These are phyloP conservation scores for Brachycybe producta DNA, from an alignment of 2,888 invertebrate genomes.

Conservation along the genomic window DNA sequence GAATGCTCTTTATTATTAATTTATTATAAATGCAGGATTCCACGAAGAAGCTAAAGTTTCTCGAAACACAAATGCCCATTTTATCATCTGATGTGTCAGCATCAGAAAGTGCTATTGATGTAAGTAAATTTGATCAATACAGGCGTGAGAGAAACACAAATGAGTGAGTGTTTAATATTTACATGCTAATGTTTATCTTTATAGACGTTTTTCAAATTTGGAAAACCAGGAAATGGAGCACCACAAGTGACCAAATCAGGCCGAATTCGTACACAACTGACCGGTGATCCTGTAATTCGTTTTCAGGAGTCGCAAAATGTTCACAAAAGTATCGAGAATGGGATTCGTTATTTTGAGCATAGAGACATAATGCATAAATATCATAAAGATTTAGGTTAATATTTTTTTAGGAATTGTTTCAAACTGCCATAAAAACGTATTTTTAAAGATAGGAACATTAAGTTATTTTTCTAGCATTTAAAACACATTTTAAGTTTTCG, in stretches of 20 bases:
- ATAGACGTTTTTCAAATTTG: conserved; percentile 20
- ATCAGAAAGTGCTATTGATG: not conserved
- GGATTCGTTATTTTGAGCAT: conserved; percentile 22
- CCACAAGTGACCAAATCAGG: conserved; percentile 33
- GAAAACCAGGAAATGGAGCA: conserved; percentile 34
- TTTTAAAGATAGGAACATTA: too few relatives aligned
- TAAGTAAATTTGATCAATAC: not conserved
- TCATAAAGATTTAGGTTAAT: conserved; percentile 23
- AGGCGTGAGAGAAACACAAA: not conserved
- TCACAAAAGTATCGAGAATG: conserved; percentile 22
- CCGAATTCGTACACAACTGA: conserved; percentile 31
- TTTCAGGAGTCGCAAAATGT: conserved; percentile 27
- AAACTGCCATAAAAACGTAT: too few relatives aligned
- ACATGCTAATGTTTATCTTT: not conserved
- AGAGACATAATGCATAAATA: conserved; percentile 25
- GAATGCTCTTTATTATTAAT: not conserved
- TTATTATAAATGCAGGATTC: not conserved
- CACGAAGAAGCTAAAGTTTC: conserved; percentile 4
- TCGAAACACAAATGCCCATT: too few relatives aligned
- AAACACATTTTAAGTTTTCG: too few relatives aligned
- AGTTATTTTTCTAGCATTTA: too few relatives aligned
- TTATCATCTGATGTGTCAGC: not conserved
- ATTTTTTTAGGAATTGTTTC: not conserved
- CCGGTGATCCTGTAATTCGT: conserved; percentile 50
- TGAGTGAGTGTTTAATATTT: not conserved